Evolutionary conservation across 2,888 invertebrate species (phyloP), one percentile per base, ranked within the genome.

Genomic region (Eurytoma adleriae): DNA sequence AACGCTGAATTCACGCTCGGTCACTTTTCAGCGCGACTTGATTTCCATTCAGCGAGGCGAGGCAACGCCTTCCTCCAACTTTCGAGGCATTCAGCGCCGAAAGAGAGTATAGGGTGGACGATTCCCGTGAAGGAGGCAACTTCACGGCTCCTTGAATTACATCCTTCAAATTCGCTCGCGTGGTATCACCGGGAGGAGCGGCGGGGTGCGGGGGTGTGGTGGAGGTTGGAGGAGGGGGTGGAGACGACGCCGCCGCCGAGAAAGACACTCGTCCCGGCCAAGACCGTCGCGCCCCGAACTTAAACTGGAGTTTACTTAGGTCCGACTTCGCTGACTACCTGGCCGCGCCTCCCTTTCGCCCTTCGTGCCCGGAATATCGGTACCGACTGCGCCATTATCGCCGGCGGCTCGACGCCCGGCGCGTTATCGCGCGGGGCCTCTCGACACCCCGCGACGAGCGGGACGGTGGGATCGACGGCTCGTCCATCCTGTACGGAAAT

Each of bases 131-230:
- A 40, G 40, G 40, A 40, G 40, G 40, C 40, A 72, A 62, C 62
- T 72, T 61, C 72, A 62, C 27, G 72, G 62, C 62, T 72, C 62
- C 72, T 72, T 72, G 62, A 72, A 62, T 72, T 62, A 62, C 72
- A 72, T 52, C 72, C 72, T 72, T 70, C 30, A 57, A 57, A 57
- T 57, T 57, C 57, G 57, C 24, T 68, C 52, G 20, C 68, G 54
- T 40, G 52, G 16, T 18, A 27, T 40, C 24, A 24, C 16, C 13
- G 24, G 68, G 27, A 68, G 16, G 24, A 24, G 24, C 1, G 14
- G 24, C 5, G 20, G 27, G 16, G n/a, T 7, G 20, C 18, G 52
- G 16, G 50, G 50, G 7, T 30, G 30, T 3, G 30, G 30, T 4
- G 40, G 0, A 4, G 40, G 7, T 0, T 40, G 57, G 24, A 13